These are phyloP conservation scores for Pitangus sulphuratus DNA, from an alignment of 2,797 vertebrate genomes.

Conservation along the genomic window DNA sequence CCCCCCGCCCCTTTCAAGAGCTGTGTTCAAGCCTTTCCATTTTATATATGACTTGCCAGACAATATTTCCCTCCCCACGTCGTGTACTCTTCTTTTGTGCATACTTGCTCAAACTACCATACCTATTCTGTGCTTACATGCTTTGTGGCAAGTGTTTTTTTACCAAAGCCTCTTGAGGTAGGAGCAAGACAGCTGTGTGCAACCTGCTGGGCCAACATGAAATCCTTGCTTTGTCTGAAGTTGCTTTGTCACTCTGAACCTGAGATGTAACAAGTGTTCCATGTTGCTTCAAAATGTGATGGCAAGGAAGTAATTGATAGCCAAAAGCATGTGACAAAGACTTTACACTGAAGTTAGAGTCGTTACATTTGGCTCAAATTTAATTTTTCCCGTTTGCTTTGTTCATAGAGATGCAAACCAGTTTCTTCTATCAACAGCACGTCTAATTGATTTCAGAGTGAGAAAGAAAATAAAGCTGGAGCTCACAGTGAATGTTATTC, in stretches of 20 bases:
- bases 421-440: constrained; percentile 27
- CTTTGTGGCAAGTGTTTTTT: neutral
- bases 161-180: neutral
- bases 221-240: neutral
- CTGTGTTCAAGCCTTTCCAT: neutral
- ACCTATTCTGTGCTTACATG: neutral
- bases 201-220: neutral
- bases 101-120: neutral
- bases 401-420: neutral
- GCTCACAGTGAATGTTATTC: neutral
- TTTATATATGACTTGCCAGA: neutral
- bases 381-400: neutral
- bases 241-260: neutral
- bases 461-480: constrained; percentile 35
- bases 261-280: neutral
- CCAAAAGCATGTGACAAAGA: neutral
- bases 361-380: constrained; percentile 30
- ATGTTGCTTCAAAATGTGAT: neutral
- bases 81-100: neutral
- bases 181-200: neutral
- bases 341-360: neutral
- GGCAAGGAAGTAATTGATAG: neutral
- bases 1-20: neutral
- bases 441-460: constrained; percentile 61
- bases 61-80: rapidly evolving